Percentiles rank a stretch among this genome's conserved stretches.
phyloP scores from a whole-genome alignment of 2,888 invertebrate species.

The Tridacna crocea region DNA sequence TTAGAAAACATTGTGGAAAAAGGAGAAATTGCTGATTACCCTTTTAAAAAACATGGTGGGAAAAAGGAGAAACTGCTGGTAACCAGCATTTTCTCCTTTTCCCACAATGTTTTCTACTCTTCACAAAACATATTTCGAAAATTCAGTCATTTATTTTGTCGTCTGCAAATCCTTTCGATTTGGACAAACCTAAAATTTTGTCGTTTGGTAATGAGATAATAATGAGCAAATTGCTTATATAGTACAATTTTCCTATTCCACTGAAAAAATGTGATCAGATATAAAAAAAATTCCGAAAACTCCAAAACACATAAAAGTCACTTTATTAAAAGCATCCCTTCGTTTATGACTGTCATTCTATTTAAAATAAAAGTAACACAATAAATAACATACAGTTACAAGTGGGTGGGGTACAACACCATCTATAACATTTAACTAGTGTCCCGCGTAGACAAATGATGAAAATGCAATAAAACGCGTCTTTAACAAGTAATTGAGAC shows the following conservation, averaged over 20 bases:
- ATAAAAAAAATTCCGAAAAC: neutral
- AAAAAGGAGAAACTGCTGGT: no score
- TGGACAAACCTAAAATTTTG: no score
- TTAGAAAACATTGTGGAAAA: no score
- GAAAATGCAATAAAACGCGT: constrained; percentile 1
- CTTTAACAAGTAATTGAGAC: constrained; percentile 15
- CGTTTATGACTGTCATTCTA: neutral
- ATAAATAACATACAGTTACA: neutral
- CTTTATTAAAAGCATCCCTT: neutral
- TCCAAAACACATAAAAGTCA: neutral
- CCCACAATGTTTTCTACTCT: no score
- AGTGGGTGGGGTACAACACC: constrained; percentile 8
- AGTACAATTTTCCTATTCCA: neutral
- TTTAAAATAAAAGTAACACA: neutral
- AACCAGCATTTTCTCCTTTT: no score
- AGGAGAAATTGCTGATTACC: no score
- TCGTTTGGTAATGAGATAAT: no score
- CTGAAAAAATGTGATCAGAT: neutral
- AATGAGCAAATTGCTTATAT: no score
- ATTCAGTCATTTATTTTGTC: no score
- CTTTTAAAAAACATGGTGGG: no score
- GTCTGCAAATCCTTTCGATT: no score
- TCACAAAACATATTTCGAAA: no score
- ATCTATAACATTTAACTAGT: neutral
- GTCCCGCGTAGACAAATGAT: neutral